phyloP scores from a whole-genome alignment of 2,113 vertebrate species.

The Clarias batrachus region DNA sequence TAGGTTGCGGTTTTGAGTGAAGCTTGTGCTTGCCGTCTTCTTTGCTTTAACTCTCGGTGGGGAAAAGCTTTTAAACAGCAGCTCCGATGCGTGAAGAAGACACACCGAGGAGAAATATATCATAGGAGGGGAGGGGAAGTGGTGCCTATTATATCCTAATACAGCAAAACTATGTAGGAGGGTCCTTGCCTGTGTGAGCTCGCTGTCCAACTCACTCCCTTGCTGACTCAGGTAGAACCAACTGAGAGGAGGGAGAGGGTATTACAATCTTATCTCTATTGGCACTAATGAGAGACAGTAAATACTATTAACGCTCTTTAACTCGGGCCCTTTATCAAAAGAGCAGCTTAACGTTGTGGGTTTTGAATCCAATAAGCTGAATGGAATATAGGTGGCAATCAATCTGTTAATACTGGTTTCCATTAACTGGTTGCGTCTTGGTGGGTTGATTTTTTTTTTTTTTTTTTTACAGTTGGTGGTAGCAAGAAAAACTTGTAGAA shows the following conservation, averaged over 20 bases:
- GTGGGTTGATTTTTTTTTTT: no score
- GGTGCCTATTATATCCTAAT: slow-evolving; percentile 47
- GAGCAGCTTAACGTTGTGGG: not conserved
- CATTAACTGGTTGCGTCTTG: not conserved
- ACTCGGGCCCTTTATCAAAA: slow-evolving; percentile 8
- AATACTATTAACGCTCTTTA: slow-evolving; percentile 36
- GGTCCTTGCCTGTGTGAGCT: slow-evolving; percentile 5
- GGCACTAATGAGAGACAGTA: slow-evolving; percentile 35
- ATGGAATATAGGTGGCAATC: not conserved
- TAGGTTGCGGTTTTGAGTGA: slow-evolving; percentile 60
- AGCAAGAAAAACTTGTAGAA: not conserved
- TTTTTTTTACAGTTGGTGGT: not conserved
- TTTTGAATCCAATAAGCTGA: not conserved
- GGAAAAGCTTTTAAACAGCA: slow-evolving; percentile 63
- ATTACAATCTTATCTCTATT: slow-evolving; percentile 43
- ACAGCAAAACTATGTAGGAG: slow-evolving; percentile 47
- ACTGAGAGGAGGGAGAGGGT: slow-evolving; percentile 21
- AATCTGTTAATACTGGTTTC: not conserved
- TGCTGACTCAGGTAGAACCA: slow-evolving; percentile 48
- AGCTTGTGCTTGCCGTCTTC: slow-evolving; percentile 21
- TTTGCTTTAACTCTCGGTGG: slow-evolving; percentile 53
- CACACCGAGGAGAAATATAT: slow-evolving; percentile 56
- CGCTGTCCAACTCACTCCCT: slow-evolving; percentile 22
- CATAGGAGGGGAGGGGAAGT: slow-evolving; percentile 45
- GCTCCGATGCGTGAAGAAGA: slow-evolving; percentile 67